Base-by-base conservation (phyloP, 2,113 vertebrate species). In the Tetrao urogallus region DNA sequence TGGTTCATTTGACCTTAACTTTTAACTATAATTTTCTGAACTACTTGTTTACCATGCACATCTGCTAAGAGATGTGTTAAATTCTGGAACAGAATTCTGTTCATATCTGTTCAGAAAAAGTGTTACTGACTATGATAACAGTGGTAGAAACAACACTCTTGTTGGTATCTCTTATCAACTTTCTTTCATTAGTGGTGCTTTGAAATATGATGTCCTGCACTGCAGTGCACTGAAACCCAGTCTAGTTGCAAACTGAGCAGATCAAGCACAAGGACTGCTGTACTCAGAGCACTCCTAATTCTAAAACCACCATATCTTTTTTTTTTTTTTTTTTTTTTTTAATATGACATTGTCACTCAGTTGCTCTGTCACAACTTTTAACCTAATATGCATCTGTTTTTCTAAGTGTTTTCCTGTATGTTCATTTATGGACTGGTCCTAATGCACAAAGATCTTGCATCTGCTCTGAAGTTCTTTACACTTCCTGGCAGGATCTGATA, bases 401-500 rank as follows among this genome's bases (percentile, higher is more conserved):
- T 73, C 24, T 27, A 32, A 80, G 36, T 76, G n/a, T 70, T 94
- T 95, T 95, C 63, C 36, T 69, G 42, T 87, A 1, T 79, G 67
- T 38, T 92, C 77, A 73, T 89, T 93, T 93, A 90, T 60, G 45
- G 91, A 43, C 50, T 74, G 54, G 87, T 79, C 42, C 56, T 66
- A 75, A 54, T 14, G 28, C 15, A 70, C 40, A 89, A 83, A 74
- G 56, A 38, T 86, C 19, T 24, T 77, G 36, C 58, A 82, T 58
- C 63, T 82, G 48, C 36, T 70, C 2, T 38, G 66, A 76, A 93
- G 86, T 76, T 76, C 74, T 72, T 66, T 84, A 50, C 58, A 70
- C 78, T 95, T 95, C 89, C 92, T 87, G 66, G 25, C 77, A 94
- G 89, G 89, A 91, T 93, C 67, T 94, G 67, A 85, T 78, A 79